Evolutionary conservation across 2,113 vertebrate genomes (phyloP), one percentile per base, ranked within the genome.

Genomic region (Leiothrix lutea): DNA sequence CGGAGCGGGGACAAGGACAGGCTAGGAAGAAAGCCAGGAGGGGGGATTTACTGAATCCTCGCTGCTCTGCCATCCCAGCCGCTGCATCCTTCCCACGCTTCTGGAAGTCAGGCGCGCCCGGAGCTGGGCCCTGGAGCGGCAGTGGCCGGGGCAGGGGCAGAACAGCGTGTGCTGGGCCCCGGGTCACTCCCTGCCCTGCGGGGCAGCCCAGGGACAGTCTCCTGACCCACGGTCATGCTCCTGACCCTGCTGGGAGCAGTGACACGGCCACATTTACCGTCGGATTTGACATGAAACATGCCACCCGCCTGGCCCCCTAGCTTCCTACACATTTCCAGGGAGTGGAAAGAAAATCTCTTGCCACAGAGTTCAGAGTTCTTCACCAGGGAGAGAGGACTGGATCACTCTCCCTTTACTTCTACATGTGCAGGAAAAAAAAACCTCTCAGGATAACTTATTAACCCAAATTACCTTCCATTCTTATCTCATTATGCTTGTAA

Each of bases 161-260:
- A 12, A 1, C 1, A 0, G 48, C 0, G 0, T 5, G 14, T 5
- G 66, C 47, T 36, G 75, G 57, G 44, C 9, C 1, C 5, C 0
- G 48, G 25, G 57, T 14, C 60, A 5, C 58, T 16, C 10, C 38
- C 3, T 25, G 61, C 45, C 20, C 61, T 8, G 35, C 66, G 42
- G 71, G 61, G 33, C 33, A 35, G 40, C 36, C 1, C 0, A 5
- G 77, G 53, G 36, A 56, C 42, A 12, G 14, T 3, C 38, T 58
- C 23, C 70, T 58, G 57, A 40, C 18, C 42, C 38, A 9, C 0
- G 9, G 33, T 10, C 53, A 7, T 3, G 14, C 75, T 54, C 38
- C 50, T 15, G 6, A 2, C 82, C 47, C 20, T 47, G 40, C 56
- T 1, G 1, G 48, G 17, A 80, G 67, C 23, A 8, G 64, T 0